Conservation (phyloP, 2,888 invertebrate species). For the Spisula subtruncata region DNA sequence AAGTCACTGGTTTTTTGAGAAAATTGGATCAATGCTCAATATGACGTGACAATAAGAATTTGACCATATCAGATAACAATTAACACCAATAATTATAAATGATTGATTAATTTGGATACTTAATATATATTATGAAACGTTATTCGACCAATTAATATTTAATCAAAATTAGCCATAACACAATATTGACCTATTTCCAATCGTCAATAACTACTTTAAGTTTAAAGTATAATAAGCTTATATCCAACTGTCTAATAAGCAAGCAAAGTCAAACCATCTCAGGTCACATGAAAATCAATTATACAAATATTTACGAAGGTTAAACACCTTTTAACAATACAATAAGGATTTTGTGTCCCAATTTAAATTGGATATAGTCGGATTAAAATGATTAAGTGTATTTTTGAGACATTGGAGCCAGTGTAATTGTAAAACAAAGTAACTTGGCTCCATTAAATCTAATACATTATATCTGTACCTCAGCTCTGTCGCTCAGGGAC, state of each 20-base stretch:
- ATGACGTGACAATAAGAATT: neutral
- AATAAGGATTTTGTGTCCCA: conserved; percentile 44
- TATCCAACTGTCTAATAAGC: neutral
- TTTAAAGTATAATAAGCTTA: neutral
- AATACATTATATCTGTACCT: neutral
- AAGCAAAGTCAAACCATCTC: conserved; percentile 18
- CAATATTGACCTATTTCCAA: conserved; percentile 18
- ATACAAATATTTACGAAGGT: conserved; percentile 65
- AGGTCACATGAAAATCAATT: conserved; percentile 44
- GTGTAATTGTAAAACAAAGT: conserved; percentile 20
- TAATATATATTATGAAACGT: neutral
- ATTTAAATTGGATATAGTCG: conserved; percentile 61
- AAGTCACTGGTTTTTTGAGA: no score
- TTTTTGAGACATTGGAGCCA: neutral
- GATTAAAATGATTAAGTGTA: conserved; percentile 45
- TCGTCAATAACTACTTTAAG: no score
- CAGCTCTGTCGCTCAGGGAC: neutral
- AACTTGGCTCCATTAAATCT: conserved; percentile 10
- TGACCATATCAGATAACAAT: neutral
- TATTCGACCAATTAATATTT: neutral
- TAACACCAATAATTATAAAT: neutral
- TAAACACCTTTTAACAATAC: conserved; percentile 64
- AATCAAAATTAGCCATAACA: neutral
- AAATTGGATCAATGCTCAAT: no score
- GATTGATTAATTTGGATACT: neutral